Evolutionary conservation across 2,797 vertebrate species (phyloP), one percentile per base, ranked within the genome.

Genomic region (Leuciscus waleckii): DNA sequence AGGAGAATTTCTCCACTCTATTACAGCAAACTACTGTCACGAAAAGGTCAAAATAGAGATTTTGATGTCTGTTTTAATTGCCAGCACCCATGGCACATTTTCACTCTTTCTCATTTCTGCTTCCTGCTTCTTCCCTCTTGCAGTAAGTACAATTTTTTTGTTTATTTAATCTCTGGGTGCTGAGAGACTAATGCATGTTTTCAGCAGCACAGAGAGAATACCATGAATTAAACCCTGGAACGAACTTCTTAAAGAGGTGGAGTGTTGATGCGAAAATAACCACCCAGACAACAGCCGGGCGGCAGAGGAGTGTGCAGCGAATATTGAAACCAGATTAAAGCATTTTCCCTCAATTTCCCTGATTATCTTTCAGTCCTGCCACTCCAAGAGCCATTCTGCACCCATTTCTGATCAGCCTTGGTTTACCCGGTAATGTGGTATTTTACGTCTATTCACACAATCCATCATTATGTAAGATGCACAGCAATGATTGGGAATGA

Each of bases 61-160:
- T 87, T 63, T 81, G 73, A 79, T 78, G 81, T 80, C 69, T 29
- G 39, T 79, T 83, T 89, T 89, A 82, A 88, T 82, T 86, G 82
- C 61, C 35, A 61, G 58, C 23, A 37, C 61, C 58, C 79, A 56
- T 58, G 41, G 46, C 70, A 49, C 61, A 39, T 29, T 37, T 76
- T 51, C 58, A 67, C 43, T 68, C 14, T 5, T 39, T 21, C 73
- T 39, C 37, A 35, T 51, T 58, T 17, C 11, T 71, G 35, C 82
- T 68, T 68, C 32, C 61, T 29, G 19, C n/a, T 61, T 75, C 39
- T n/a, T 77, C 14, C 6, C 35, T 73, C 37, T 26, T 43, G n/a
- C 49, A 39, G 56, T 54, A 17, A 70, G 49, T 37, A 41, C 49
- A 37, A 41, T 69, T 65, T 81, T 58, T 77, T 54, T 71, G 54